These are phyloP conservation scores for Oryctolagus cuniculus DNA, from an alignment of 2,113 vertebrate species.

Conservation along the genomic window DNA sequence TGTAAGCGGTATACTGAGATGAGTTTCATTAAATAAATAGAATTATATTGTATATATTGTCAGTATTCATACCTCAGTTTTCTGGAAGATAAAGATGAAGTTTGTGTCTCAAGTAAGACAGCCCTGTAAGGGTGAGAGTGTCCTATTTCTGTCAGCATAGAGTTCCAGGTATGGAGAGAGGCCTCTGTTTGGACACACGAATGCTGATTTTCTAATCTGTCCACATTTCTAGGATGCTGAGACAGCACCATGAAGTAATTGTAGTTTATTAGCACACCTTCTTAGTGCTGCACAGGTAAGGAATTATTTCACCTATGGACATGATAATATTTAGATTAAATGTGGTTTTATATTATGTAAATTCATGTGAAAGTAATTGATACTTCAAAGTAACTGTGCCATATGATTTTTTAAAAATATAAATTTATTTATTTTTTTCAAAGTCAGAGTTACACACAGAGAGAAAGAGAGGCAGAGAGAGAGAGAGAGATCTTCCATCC, in stretches of 20 bases:
- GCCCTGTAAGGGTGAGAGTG: neutral
- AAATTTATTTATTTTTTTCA: no score
- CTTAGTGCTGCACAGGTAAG: conserved; percentile 97
- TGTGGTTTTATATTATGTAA: neutral
- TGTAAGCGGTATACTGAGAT: neutral
- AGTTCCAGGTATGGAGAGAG: neutral
- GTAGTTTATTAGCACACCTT: conserved; percentile 96
- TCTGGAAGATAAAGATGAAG: neutral
- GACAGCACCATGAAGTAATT: conserved; percentile 97
- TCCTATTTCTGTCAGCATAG: neutral
- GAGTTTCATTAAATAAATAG: conserved; percentile 2
- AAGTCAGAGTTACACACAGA: no score
- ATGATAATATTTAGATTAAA: neutral
- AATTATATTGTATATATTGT: neutral
- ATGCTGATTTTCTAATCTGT: neutral
- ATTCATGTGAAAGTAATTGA: conserved; percentile 52
- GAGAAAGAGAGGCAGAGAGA: no score
- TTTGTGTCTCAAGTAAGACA: neutral
- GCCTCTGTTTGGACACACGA: neutral
- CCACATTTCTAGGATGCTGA: conserved; percentile 92
- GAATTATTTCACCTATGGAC: neutral
- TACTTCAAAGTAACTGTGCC: conserved; percentile 64
- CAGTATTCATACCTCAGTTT: neutral
- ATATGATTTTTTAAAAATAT: no score
- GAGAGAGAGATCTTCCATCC: no score